Base-by-base conservation (phyloP, 2,797 vertebrate genomes). In the Semaprochilodus insignis region DNA sequence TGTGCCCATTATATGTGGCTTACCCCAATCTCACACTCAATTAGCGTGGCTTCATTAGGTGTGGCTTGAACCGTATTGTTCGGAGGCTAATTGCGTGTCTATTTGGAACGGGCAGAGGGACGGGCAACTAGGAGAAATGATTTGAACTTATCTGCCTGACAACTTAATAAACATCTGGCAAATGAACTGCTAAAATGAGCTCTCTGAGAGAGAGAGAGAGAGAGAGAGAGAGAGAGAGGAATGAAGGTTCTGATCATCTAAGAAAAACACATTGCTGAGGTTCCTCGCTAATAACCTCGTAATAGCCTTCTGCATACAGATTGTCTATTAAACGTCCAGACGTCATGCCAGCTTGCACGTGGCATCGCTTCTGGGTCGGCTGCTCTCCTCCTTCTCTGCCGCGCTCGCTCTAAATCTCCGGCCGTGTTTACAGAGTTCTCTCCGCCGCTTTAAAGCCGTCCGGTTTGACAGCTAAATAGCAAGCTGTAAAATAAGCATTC, bases 1-100 rank as follows among this genome's bases (percentile, higher is more conserved):
- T 54, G 44, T 17, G 54, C 44, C n/a, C 74, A 60, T 76, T 70
- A 83, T 81, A 76, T 67, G 65, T 52, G 31, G 76, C 77, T 21
- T 77, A 48, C 36, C 72, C 77, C 77, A 80, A 69, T 85, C 77
- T 84, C 77, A 70, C 70, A 82, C 65, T 74, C 82, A 76, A 80
- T 84, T 80, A 83, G 55, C 71, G 59, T 8, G 23, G 71, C 78
- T 77, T 80, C 70, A 88, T 85, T 81, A 85, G 71, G 73, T 69
- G 63, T 36, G 69, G 69, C 71, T 67, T 84, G 82, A 87, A 87
- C 86, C 84, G 71, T 67, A 77, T 80, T 85, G 73, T 85, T 70
- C n/a, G 23, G 66, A 77, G 81, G 81, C 79, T 85, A 85, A 85
- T 85, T 87, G 83, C 86, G 44, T 83, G 80, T 87, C 83, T 83